Evolutionary conservation across 2,113 vertebrate species (phyloP).

Genomic region (Callocephalon fimbriatum): DNA sequence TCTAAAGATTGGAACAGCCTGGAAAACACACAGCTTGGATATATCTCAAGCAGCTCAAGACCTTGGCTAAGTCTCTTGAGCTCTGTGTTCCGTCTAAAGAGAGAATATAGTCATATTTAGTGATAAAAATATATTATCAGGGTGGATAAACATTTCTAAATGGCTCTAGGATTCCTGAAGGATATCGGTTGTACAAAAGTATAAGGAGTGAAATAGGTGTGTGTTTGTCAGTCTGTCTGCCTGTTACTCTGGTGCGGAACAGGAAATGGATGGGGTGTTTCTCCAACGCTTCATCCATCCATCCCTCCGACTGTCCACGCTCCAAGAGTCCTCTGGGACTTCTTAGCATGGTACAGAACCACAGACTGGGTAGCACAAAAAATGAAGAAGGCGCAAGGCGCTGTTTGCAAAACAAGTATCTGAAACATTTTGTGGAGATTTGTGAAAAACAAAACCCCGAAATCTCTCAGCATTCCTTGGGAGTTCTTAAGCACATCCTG

Average conservation of each 20-base stretch:
- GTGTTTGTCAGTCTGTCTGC: not conserved
- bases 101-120: not conserved
- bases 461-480: not conserved
- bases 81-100: not conserved
- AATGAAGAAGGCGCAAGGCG: not conserved
- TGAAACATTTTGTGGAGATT: not conserved
- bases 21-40: not conserved
- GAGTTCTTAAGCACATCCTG: not conserved
- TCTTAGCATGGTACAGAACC: not conserved
- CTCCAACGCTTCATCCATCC: not conserved
- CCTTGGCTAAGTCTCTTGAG: not conserved
- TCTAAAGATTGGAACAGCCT: not conserved
- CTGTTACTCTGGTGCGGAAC: rapidly evolving
- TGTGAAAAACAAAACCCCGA: not conserved
- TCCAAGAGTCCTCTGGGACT: not conserved
- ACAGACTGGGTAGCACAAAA: not conserved
- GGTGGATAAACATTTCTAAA: not conserved
- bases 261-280: not conserved
- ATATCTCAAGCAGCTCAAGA: not conserved
- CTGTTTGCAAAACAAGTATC: not conserved
- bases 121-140: not conserved
- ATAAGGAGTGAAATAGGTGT: not conserved
- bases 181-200: not conserved
- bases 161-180: not conserved
- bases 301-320: no score